Conservation (phyloP, 2,888 invertebrate genomes). For the Congeria kusceri region DNA sequence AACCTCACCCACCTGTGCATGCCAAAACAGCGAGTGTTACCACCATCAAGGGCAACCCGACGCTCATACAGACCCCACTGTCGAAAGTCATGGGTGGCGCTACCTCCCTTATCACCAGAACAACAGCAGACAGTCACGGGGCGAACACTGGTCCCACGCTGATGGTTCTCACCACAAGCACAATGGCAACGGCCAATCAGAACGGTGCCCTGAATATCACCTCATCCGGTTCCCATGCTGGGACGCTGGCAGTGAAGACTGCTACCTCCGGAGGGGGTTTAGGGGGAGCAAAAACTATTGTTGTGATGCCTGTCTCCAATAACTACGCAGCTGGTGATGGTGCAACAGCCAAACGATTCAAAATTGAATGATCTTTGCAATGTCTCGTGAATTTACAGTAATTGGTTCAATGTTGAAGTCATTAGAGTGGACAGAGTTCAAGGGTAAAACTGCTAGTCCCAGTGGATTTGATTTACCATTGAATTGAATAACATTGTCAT, state of each 20-base stretch:
- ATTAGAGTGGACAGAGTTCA: no score
- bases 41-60: constrained; percentile 51
- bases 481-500: no score
- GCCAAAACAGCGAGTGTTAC: constrained; percentile 54
- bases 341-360: constrained; percentile 74
- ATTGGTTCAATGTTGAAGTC: no score
- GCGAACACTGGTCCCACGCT: constrained; percentile 71
- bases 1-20: constrained; percentile 40
- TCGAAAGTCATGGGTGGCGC: constrained; percentile 48
- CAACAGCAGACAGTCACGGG: constrained; percentile 51
- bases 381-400: no score
- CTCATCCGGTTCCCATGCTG: constrained; percentile 66
- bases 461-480: no score
- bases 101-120: constrained; percentile 60
- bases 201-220: constrained; percentile 59
- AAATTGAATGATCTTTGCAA: constrained; percentile 68
- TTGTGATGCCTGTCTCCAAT: constrained; percentile 81
- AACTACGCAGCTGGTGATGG: constrained; percentile 72
- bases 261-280: constrained; percentile 67
- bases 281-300: constrained; percentile 79
- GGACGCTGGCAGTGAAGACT: constrained; percentile 76
- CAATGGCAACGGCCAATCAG: constrained; percentile 64
- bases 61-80: constrained; percentile 47
- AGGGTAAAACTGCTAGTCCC: no score
- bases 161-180: constrained; percentile 75